Evolutionary conservation across 1,140 invertebrate species (phyloP).

Genomic region (Bombus ignitus): DNA sequence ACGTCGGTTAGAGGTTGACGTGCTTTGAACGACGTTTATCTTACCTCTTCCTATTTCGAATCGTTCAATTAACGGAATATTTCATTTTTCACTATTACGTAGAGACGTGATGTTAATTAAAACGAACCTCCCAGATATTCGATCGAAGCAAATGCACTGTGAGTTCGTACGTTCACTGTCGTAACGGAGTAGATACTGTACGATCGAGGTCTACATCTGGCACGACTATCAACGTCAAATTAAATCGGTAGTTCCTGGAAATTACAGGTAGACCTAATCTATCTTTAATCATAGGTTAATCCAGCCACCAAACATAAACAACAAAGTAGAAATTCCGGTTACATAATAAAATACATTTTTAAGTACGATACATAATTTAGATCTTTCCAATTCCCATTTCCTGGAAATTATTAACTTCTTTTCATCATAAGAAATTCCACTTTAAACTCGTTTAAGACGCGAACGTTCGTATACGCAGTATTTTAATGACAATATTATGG

Average conservation of each 20-base stretch:
- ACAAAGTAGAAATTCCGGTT: not conserved
- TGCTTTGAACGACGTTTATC: slow-evolving; percentile 19
- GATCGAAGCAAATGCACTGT: no score
- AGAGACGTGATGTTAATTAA: no score
- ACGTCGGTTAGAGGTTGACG: slow-evolving; percentile 7
- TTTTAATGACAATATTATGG: not conserved
- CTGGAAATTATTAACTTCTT: not conserved
- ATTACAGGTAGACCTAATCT: not conserved
- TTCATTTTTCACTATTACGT: not conserved
- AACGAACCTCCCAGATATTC: no score
- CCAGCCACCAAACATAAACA: not conserved
- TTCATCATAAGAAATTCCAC: not conserved
- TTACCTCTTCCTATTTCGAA: not conserved
- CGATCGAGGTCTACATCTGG: not conserved
- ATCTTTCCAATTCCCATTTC: not conserved
- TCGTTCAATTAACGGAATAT: slow-evolving; percentile 4
- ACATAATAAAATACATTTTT: not conserved
- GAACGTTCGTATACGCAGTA: not conserved
- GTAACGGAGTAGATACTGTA: no score
- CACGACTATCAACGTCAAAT: not conserved
- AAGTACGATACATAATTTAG: not conserved
- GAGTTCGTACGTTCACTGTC: no score
- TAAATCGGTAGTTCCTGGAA: not conserved
- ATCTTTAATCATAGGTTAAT: not conserved
- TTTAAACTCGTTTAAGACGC: not conserved